These are phyloP conservation scores for Cistogaster globosa DNA, from an alignment of 2,888 invertebrate species.

Conservation along the genomic window DNA sequence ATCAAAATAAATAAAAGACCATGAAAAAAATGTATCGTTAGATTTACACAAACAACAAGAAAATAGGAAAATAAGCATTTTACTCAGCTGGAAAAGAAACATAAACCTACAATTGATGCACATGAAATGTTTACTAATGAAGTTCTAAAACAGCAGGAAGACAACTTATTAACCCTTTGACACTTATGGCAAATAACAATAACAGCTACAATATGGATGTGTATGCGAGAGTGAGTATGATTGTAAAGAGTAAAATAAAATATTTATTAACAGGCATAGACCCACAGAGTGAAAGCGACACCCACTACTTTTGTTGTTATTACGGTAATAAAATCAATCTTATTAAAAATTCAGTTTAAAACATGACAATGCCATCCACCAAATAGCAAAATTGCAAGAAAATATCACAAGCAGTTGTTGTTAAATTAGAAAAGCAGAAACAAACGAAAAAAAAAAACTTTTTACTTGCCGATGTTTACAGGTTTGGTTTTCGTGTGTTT, in stretches of 20 bases:
- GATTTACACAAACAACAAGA: slow-evolving; percentile 31
- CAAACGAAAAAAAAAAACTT: slow-evolving; percentile 49
- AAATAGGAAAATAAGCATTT: slow-evolving; percentile 61
- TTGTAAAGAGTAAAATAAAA: slow-evolving; percentile 2
- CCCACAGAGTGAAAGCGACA: slow-evolving; percentile 43
- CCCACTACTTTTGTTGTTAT: slow-evolving; percentile 58
- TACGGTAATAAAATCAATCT: slow-evolving; percentile 81
- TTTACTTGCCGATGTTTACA: slow-evolving; percentile 14
- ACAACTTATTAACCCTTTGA: slow-evolving; percentile 82
- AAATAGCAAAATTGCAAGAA: slow-evolving; percentile 27
- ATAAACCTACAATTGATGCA: slow-evolving; percentile 68
- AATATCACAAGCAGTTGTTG: slow-evolving; percentile 10
- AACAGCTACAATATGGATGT: slow-evolving; percentile 26
- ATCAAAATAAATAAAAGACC: slow-evolving; percentile 41
- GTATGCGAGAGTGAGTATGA: not conserved
- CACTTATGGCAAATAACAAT: slow-evolving; percentile 71
- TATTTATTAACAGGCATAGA: slow-evolving; percentile 1
- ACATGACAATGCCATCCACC: slow-evolving; percentile 25
- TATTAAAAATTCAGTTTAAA: slow-evolving; percentile 77
- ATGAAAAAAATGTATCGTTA: slow-evolving; percentile 35
- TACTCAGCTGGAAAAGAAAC: slow-evolving; percentile 67
- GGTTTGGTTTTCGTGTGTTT: not conserved
- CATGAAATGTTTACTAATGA: slow-evolving; percentile 76
- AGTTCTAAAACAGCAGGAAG: slow-evolving; percentile 80
- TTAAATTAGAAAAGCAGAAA: slow-evolving; percentile 1